These are phyloP conservation scores for Drosophila formosana DNA, from an alignment of 2,888 invertebrate genomes.

Conservation along the genomic window DNA sequence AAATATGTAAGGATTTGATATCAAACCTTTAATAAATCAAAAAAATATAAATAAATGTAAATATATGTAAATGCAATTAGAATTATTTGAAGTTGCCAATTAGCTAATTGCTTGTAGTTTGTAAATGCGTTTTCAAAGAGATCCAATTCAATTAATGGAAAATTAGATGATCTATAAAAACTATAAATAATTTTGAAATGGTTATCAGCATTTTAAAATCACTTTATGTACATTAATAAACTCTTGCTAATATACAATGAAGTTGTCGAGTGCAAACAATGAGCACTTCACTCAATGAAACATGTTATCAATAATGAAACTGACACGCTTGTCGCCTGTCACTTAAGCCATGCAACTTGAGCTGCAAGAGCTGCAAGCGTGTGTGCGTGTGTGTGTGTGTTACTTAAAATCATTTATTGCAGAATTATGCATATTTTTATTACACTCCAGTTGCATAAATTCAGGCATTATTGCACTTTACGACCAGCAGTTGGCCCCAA, in stretches of 20 bases:
- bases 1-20: too few species aligned
- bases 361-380: constrained; percentile 30
- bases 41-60: too few species aligned
- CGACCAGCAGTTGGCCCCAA: constrained; percentile 73
- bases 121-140: too few species aligned
- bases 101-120: too few species aligned
- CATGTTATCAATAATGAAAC: constrained; percentile 32
- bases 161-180: too few species aligned
- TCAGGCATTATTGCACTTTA: constrained; percentile 80
- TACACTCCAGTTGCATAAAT: constrained; percentile 79
- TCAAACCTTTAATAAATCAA: too few species aligned
- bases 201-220: too few species aligned
- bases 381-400: constrained; percentile 47
- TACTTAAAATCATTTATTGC: constrained; percentile 80
- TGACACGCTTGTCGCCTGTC: constrained; percentile 66
- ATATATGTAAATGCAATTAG: too few species aligned
- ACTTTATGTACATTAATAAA: neutral
- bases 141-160: too few species aligned
- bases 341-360: constrained; percentile 39
- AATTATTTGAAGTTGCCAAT: too few species aligned
- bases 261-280: neutral
- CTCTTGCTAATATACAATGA: neutral
- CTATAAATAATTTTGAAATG: too few species aligned
- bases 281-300: neutral
- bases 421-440: constrained; percentile 80